These are phyloP conservation scores for Heliconius ismenius DNA, from an alignment of 2,888 invertebrate species.

Conservation along the genomic window DNA sequence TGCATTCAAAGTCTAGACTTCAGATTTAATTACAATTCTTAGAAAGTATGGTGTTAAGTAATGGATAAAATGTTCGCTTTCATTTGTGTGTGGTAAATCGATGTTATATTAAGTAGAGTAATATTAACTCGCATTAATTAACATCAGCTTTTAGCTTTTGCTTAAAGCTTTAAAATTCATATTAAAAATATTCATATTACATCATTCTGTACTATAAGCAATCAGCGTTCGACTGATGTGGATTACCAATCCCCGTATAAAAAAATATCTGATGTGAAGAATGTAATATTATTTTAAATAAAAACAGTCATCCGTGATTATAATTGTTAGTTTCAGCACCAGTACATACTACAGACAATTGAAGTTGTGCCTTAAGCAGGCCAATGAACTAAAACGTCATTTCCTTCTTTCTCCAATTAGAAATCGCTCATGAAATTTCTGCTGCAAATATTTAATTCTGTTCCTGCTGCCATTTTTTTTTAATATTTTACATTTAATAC, in stretches of 20 bases:
- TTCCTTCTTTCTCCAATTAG: constrained; percentile 66
- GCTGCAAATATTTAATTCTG: not conserved
- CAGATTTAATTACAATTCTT: constrained; percentile 32
- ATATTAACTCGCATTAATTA: not conserved
- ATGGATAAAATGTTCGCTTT: constrained; percentile 15
- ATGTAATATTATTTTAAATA: not conserved
- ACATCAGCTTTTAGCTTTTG: not conserved
- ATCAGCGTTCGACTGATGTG: not conserved
- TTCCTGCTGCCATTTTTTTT: not conserved
- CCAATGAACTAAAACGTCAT: constrained; percentile 70
- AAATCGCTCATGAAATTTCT: constrained; percentile 42
- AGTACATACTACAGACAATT: constrained; percentile 33
- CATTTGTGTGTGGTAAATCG: constrained; percentile 14
- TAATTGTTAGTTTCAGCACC: constrained; percentile 36
- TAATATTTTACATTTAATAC: not conserved
- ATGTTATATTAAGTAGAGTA: not conserved
- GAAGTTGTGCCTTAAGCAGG: constrained; percentile 58
- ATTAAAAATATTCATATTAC: too few relatives aligned
- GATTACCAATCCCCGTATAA: not conserved
- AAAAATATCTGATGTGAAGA: not conserved
- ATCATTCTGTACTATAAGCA: too few relatives aligned
- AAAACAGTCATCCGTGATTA: not conserved
- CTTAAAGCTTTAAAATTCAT: not conserved
- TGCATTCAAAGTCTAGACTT: constrained; percentile 50
- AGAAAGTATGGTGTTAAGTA: constrained; percentile 20